Percentiles rank a stretch among this genome's conserved stretches.
These are phyloP conservation scores for Caerostris darwini DNA, from an alignment of 1,140 invertebrate genomes.

Conservation along the genomic window DNA sequence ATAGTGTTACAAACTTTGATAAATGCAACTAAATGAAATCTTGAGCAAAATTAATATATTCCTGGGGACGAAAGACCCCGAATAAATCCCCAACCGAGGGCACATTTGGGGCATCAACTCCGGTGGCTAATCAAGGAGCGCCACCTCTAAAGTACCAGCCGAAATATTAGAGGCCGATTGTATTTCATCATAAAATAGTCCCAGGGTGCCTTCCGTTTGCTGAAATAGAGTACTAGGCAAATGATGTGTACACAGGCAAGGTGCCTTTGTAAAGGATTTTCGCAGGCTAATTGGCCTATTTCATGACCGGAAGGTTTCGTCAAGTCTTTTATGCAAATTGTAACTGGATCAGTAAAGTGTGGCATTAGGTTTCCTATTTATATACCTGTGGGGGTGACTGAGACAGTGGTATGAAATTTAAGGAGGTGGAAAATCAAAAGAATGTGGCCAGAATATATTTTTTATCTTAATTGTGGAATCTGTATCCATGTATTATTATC, in stretches of 20 bases:
- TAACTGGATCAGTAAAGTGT: slow-evolving; percentile 31
- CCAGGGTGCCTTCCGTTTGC: slow-evolving; percentile 30
- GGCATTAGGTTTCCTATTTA: slow-evolving; percentile 9
- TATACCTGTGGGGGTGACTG: not conserved
- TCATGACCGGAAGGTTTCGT: slow-evolving; percentile 39
- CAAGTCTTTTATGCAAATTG: slow-evolving; percentile 54
- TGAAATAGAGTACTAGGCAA: slow-evolving; percentile 50
- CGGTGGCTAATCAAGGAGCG: slow-evolving; percentile 2
- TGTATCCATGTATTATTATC: too few relatives aligned
- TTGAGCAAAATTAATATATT: slow-evolving; percentile 18
- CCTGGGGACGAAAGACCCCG: not conserved
- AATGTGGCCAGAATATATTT: not conserved
- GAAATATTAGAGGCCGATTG: slow-evolving; percentile 34
- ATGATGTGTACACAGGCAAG: slow-evolving; percentile 46
- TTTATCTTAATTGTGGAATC: too few relatives aligned
- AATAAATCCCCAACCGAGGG: not conserved
- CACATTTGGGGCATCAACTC: not conserved
- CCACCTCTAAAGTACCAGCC: slow-evolving; percentile 9
- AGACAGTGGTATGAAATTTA: not conserved
- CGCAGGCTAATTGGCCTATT: slow-evolving; percentile 53
- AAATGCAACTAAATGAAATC: not conserved
- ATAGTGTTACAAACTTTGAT: not conserved
- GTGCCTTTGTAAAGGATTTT: slow-evolving; percentile 37
- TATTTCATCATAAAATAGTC: slow-evolving; percentile 58
- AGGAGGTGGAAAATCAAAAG: not conserved